Conservation (phyloP, 2,113 vertebrate species). For the Taxidea taxus region DNA sequence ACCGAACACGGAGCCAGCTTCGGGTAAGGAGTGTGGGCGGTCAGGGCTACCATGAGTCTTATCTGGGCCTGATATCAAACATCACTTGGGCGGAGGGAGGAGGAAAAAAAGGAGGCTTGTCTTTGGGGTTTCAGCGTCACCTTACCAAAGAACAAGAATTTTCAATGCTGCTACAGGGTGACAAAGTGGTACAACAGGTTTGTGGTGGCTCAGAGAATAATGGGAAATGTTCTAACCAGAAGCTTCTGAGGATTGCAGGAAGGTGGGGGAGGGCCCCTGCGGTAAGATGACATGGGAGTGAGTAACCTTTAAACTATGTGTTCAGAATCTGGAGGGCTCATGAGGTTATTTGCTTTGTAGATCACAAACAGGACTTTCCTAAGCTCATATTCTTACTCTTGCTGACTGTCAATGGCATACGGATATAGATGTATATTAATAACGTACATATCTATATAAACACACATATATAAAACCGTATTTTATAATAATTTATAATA, state of each 20-base stretch:
- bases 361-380: neutral
- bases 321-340: neutral
- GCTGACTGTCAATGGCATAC: neutral
- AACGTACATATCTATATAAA: no score
- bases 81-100: neutral
- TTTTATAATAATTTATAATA: neutral
- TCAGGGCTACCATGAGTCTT: neutral
- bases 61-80: constrained; percentile 38
- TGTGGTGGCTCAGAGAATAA: constrained; percentile 54
- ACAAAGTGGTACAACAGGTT: constrained; percentile 70
- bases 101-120: constrained; percentile 2
- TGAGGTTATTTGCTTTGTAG: neutral
- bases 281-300: neutral
- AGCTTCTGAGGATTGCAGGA: neutral
- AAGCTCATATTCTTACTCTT: neutral
- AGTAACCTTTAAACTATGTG: neutral
- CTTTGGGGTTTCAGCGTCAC: constrained; percentile 34
- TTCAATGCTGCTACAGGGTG: constrained; percentile 45
- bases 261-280: neutral
- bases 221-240: constrained; percentile 29
- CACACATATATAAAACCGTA: neutral
- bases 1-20: neutral
- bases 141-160: constrained; percentile 49
- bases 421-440: neutral
- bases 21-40: neutral